Conservation (phyloP, 2,797 vertebrate species). For the Numenius phaeopus region DNA sequence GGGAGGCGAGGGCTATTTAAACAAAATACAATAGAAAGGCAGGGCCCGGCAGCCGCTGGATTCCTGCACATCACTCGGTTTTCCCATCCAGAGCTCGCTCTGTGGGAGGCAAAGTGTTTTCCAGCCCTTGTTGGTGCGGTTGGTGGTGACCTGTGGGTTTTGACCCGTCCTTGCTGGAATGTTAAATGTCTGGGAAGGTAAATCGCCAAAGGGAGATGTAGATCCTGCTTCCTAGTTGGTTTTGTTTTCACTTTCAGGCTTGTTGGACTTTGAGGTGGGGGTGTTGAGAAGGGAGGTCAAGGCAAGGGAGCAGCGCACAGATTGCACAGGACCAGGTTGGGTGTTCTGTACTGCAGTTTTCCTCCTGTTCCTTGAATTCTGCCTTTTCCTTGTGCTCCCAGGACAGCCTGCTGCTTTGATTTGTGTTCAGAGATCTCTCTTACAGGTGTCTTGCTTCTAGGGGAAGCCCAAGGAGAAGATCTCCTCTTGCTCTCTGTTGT, state of each 20-base stretch:
- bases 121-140: not conserved
- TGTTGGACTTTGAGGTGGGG: not conserved
- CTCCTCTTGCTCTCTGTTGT: not conserved
- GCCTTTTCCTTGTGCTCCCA: not conserved
- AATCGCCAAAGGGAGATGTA: fast-evolving
- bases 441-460: not conserved
- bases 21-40: not conserved
- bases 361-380: not conserved
- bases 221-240: not conserved
- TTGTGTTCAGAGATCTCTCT: not conserved
- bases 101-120: not conserved
- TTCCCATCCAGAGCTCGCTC: not conserved
- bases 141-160: not conserved
- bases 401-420: not conserved
- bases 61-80: not conserved
- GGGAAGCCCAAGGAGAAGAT: not conserved
- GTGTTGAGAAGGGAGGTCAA: not conserved
- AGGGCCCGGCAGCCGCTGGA: not conserved
- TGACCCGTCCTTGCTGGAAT: not conserved
- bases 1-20: not conserved
- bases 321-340: not conserved
- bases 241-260: not conserved
- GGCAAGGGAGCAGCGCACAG: not conserved
- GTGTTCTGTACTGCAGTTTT: not conserved
- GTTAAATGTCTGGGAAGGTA: not conserved